Percentiles rank a stretch among this genome's conserved stretches.
These are phyloP conservation scores for Tragelaphus scriptus DNA, from an alignment of 2,113 vertebrate species.

Conservation along the genomic window DNA sequence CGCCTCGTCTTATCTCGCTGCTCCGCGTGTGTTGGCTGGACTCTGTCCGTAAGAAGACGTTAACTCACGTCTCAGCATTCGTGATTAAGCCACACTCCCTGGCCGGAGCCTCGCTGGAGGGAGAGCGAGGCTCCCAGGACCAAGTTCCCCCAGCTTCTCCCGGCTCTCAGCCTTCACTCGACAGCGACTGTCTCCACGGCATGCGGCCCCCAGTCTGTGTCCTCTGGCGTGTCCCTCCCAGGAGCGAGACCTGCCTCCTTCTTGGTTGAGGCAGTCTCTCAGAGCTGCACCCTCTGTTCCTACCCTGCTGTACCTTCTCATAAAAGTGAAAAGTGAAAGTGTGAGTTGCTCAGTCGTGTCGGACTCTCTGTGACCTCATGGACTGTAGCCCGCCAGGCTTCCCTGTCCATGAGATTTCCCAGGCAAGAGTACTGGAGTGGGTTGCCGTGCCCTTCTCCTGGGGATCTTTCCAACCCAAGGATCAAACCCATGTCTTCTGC, in stretches of 20 bases:
- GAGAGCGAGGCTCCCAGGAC: not conserved
- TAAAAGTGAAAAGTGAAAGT: not conserved
- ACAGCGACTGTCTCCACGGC: not conserved
- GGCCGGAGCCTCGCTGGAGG: not conserved
- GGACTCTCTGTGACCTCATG: not conserved
- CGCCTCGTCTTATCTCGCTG: not conserved
- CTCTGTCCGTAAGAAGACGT: not conserved
- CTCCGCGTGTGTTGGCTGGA: not conserved
- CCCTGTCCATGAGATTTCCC: not conserved
- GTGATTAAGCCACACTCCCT: slow-evolving; percentile 36
- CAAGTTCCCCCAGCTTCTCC: not conserved
- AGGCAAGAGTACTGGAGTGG: not conserved
- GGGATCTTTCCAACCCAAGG: not conserved
- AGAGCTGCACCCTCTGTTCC: not conserved
- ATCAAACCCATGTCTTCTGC: not conserved
- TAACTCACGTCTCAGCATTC: not conserved
- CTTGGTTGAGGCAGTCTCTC: not conserved
- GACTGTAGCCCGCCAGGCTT: not conserved
- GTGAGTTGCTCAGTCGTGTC: not conserved
- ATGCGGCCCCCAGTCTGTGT: not conserved
- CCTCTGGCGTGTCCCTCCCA: not conserved
- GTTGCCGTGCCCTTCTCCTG: not conserved
- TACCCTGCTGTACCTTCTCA: not conserved
- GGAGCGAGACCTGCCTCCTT: not conserved
- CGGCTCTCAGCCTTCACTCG: not conserved